phyloP scores from a whole-genome alignment of 2,888 invertebrate genomes.

The Balanococcus diminutus region DNA sequence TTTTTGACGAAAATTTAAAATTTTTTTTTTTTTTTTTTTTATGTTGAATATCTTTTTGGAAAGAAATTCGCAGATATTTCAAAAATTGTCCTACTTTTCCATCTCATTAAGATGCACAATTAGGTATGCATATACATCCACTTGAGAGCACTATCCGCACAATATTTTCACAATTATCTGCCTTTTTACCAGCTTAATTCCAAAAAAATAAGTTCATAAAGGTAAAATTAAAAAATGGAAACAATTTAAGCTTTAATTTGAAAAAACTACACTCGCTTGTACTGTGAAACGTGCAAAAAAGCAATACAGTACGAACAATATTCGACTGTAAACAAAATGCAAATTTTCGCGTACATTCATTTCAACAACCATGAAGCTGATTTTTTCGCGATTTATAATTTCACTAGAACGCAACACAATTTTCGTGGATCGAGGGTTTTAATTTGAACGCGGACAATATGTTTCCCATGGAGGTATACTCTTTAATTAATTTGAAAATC shows the following conservation, averaged over 20 bases:
- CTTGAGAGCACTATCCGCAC: too few species aligned
- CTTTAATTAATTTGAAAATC: neutral
- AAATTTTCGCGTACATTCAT: neutral
- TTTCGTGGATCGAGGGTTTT: neutral
- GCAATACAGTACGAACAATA: neutral
- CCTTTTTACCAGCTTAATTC: too few species aligned
- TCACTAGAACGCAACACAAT: neutral
- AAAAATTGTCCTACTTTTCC: too few species aligned
- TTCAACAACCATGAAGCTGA: neutral
- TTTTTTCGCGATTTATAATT: conserved; percentile 1
- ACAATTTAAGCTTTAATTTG: neutral
- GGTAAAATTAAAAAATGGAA: neutral
- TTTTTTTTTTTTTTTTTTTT: too few species aligned
- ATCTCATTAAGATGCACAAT: too few species aligned
- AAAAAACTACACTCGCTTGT: neutral
- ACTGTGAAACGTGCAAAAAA: neutral
- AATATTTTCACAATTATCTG: too few species aligned
- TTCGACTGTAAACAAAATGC: conserved; percentile 8
- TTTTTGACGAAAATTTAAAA: too few species aligned
- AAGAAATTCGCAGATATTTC: too few species aligned
- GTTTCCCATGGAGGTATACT: neutral
- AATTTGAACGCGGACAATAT: neutral
- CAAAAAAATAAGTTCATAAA: too few species aligned
- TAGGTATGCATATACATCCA: too few species aligned
- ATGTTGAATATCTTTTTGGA: too few species aligned